Evolutionary conservation across 2,113 vertebrate genomes (phyloP), one percentile per base, ranked within the genome.

Genomic region (Egretta garzetta): DNA sequence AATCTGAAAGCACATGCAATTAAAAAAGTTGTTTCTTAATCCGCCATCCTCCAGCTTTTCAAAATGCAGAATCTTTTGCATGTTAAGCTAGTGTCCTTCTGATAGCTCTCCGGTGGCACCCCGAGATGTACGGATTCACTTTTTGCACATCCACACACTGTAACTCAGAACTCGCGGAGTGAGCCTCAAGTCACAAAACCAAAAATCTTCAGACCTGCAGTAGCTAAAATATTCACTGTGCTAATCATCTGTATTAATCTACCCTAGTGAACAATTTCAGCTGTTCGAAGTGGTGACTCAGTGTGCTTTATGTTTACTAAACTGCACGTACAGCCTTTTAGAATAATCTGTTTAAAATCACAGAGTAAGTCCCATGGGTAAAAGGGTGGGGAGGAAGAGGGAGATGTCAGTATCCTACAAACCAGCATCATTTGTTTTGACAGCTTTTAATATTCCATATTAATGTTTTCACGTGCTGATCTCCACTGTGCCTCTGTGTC

Each of bases 321-420:
- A 50, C 72, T 21, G 80, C 94, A 94, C 45, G 80, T 8, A 71
- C 64, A 63, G 85, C 90, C 90, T 89, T 87, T 76, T 1, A 80
- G 79, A 85, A 85, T 14, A 88, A 93, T 94, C 90, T 82, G 87
- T 52, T 89, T 58, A 68, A 94, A 97, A 95, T 80, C 90, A 93
- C 60, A 19, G 45, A 91, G 70, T 10, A 41, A 88, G 66, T 94
- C 82, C 86, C 93, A 82, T 2, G 28, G 83, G 95, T 56, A 73
- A 10, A 4, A 75, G 96, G 96, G 95, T 85, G 96, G 93, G 96
- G 95, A 95, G 93, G 95, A 96, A 93, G 90, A 96, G 91, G 93
- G 80, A 91, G 96, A 97, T 92, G 94, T 53, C 94, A 74, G 75
- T 18, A 88, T 64, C 85, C 93, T 74, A 19, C 84, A 24, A 12